Percentiles rank a stretch among this genome's conserved stretches.
phyloP scores from a whole-genome alignment of 2,797 vertebrate species.

The Columba guinea region DNA sequence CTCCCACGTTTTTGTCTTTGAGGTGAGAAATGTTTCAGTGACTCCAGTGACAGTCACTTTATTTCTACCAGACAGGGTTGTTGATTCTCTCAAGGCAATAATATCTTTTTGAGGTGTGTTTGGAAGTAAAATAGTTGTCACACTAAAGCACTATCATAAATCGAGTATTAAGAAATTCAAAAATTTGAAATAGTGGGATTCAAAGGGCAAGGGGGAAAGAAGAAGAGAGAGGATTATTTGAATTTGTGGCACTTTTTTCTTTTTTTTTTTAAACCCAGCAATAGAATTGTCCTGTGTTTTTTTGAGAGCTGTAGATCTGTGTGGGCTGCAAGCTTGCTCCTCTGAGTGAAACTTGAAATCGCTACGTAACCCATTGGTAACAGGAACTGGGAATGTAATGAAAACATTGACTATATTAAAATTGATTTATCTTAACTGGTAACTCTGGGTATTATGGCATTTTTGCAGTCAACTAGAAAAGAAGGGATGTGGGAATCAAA shows the following conservation, averaged over 20 bases:
- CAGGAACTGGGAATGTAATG: neutral
- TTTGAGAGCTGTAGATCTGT: neutral
- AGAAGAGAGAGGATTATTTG: neutral
- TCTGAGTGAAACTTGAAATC: neutral
- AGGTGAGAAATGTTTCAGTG: slow-evolving; percentile 44
- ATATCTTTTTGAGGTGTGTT: neutral
- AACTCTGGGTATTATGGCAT: neutral
- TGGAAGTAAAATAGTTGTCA: neutral
- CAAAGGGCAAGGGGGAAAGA: neutral
- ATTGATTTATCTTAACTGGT: neutral
- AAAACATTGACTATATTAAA: neutral
- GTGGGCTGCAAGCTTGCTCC: neutral
- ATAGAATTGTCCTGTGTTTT: neutral
- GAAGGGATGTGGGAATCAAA: neutral
- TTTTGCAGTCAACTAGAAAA: neutral
- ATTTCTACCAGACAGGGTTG: neutral
- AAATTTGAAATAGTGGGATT: neutral
- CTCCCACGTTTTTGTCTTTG: neutral
- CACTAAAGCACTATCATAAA: neutral
- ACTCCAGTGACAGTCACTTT: neutral
- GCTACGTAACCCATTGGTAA: neutral
- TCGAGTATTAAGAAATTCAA: neutral
- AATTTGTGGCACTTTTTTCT: neutral
- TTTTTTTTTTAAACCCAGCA: neutral
- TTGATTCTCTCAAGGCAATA: neutral